phyloP scores from a whole-genome alignment of 1,140 invertebrate species.

The Pristionchus pacificus region DNA sequence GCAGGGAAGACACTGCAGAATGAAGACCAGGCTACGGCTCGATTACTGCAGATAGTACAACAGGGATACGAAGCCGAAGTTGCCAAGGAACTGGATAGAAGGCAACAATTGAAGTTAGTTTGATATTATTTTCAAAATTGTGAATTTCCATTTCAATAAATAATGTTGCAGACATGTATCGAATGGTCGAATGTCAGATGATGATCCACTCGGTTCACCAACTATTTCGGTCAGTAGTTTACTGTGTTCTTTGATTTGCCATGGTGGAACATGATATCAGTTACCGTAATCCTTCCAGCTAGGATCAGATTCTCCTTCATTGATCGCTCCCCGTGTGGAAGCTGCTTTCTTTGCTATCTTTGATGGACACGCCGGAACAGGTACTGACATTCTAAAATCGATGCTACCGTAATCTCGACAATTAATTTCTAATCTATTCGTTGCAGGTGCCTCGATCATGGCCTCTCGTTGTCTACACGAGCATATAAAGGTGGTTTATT shows the following conservation, averaged over 20 bases:
- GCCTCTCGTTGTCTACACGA: conserved; percentile 74
- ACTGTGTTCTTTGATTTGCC: not conserved
- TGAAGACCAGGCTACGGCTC: conserved; percentile 73
- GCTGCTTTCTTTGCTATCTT: conserved; percentile 75
- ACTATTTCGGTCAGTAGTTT: conserved; percentile 8
- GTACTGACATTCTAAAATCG: conserved; percentile 49
- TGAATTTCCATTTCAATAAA: not conserved
- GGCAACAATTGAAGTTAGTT: conserved; percentile 16
- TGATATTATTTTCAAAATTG: not conserved
- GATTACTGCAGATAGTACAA: conserved; percentile 44
- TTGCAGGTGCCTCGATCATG: conserved; percentile 74
- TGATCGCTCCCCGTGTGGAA: conserved; percentile 25
- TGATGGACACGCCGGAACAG: conserved; percentile 80
- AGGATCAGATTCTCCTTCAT: not conserved
- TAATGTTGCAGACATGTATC: conserved; percentile 9
- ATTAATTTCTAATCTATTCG: no score
- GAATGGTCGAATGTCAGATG: conserved; percentile 12
- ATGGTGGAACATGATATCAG: not conserved
- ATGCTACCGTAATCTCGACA: not conserved
- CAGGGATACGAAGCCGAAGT: conserved; percentile 34
- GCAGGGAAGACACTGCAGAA: conserved; percentile 70
- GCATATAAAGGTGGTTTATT: conserved; percentile 72
- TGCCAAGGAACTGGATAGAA: conserved; percentile 15
- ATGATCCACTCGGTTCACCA: conserved; percentile 23
- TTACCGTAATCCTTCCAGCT: not conserved